These are phyloP conservation scores for Tolypeutes matacus DNA, from an alignment of 2,797 vertebrate species.

Conservation along the genomic window DNA sequence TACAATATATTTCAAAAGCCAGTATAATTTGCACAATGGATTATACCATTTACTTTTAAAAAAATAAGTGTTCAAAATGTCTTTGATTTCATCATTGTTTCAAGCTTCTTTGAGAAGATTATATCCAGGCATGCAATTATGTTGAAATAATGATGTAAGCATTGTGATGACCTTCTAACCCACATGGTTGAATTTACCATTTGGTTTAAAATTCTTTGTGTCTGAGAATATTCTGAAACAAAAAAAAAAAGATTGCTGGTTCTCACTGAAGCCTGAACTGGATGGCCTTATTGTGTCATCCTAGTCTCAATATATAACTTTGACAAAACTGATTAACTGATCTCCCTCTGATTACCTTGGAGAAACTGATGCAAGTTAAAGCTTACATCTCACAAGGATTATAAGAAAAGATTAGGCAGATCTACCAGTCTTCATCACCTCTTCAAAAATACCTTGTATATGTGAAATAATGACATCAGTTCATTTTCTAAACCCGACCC, in stretches of 20 bases:
- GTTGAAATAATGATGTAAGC: conserved; percentile 44
- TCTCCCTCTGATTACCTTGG: neutral
- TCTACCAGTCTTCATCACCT: neutral
- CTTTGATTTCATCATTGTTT: conserved; percentile 40
- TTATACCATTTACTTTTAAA: conserved; percentile 46
- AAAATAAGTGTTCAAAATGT: neutral
- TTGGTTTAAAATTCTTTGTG: neutral
- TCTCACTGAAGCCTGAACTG: neutral
- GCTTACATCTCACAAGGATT: neutral
- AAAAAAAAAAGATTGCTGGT: conserved; percentile 37
- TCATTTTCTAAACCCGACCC: conserved; percentile 42
- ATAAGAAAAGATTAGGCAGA: neutral
- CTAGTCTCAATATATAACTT: conserved; percentile 4
- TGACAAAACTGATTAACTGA: neutral
- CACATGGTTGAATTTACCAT: conserved; percentile 2
- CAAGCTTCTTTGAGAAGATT: conserved; percentile 20
- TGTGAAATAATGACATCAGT: conserved; percentile 10
- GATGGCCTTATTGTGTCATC: neutral
- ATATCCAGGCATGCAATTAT: neutral
- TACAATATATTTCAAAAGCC: neutral
- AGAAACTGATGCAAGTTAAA: conserved; percentile 20
- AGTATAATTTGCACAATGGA: neutral
- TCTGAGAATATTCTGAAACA: conserved; percentile 2
- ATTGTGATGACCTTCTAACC: neutral
- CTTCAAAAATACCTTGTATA: conserved; percentile 4